These are phyloP conservation scores for Monopterus albus DNA, from an alignment of 2,113 vertebrate genomes.

Conservation along the genomic window DNA sequence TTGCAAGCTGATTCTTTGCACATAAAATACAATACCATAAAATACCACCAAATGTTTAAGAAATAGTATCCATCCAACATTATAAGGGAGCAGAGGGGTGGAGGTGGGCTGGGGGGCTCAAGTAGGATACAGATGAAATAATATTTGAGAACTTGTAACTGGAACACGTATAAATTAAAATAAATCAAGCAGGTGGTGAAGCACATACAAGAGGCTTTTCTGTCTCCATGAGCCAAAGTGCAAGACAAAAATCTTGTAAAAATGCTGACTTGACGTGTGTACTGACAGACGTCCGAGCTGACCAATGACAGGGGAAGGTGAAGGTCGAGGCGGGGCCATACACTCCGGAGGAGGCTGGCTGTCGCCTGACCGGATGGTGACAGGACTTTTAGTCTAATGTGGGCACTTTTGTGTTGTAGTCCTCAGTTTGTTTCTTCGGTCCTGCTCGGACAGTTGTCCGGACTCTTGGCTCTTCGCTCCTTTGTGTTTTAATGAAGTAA, in stretches of 20 bases:
- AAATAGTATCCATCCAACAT: too few species aligned
- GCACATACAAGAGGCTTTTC: background rate
- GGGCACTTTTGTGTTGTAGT: constrained; percentile 41
- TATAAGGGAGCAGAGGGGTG: too few species aligned
- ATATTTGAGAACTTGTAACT: too few species aligned
- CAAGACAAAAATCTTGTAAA: background rate
- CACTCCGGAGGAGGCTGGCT: constrained; percentile 61
- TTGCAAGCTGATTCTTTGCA: too few species aligned
- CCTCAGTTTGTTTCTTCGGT: too few species aligned
- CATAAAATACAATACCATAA: too few species aligned
- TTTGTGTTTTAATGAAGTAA: background rate
- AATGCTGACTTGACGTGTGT: background rate
- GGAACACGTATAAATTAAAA: too few species aligned
- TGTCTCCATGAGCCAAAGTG: background rate
- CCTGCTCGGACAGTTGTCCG: background rate
- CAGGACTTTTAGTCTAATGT: constrained; percentile 69
- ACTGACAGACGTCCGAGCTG: constrained; percentile 37
- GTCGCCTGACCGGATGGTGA: constrained; percentile 86
- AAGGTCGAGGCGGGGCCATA: constrained; percentile 44
- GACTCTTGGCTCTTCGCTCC: background rate
- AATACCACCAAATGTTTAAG: too few species aligned
- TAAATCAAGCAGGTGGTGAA: too few species aligned
- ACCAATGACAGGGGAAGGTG: constrained; percentile 49
- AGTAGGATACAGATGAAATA: too few species aligned
- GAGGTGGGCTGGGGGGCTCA: too few species aligned